phyloP scores from a whole-genome alignment of 2,797 vertebrate species.

The Cirrhinus mrigala region DNA sequence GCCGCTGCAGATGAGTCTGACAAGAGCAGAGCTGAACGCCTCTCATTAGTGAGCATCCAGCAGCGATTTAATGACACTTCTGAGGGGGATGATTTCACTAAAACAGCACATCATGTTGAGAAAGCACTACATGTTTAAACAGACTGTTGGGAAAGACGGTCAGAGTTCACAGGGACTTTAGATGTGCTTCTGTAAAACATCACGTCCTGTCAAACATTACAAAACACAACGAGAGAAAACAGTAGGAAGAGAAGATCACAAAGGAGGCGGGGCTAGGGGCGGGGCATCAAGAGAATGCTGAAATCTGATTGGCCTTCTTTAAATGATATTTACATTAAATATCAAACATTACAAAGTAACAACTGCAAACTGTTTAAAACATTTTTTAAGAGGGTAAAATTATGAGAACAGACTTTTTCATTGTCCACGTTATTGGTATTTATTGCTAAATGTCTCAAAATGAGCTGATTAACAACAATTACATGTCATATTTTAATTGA shows the following conservation, averaged over 20 bases:
- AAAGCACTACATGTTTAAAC: conserved; percentile 19
- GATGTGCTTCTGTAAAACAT: neutral
- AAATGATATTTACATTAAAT: no score
- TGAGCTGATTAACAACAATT: neutral
- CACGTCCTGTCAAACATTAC: neutral
- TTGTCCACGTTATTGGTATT: no score
- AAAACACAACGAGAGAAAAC: neutral
- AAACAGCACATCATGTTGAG: conserved; percentile 18
- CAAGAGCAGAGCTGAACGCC: neutral
- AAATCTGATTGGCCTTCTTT: conserved; percentile 20
- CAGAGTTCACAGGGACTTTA: neutral
- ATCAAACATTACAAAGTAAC: neutral
- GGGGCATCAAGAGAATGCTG: neutral
- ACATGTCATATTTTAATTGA: neutral
- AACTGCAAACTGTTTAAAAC: neutral
- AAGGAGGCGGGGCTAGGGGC: neutral
- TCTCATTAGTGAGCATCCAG: conserved; percentile 30
- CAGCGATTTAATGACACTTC: neutral
- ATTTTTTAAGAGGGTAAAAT: neutral
- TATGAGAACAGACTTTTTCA: neutral
- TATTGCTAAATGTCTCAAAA: neutral
- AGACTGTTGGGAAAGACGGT: neutral
- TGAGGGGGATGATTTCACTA: conserved; percentile 7
- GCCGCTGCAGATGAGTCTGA: neutral
- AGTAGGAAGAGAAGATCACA: neutral